phyloP scores from a whole-genome alignment of 1,140 invertebrate species.

The Orius laevigatus region DNA sequence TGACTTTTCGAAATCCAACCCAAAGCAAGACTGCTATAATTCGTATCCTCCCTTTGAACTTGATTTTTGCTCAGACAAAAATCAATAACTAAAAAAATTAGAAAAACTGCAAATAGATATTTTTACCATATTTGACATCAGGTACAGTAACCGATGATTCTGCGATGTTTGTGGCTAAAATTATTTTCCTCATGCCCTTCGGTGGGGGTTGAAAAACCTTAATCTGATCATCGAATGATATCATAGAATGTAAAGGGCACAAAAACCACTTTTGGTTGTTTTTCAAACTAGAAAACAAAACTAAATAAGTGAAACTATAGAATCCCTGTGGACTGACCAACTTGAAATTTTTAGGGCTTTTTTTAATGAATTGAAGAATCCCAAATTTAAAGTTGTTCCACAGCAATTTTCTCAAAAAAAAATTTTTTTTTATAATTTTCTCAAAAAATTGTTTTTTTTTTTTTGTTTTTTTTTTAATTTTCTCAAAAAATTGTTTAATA shows the following conservation, averaged over 20 bases:
- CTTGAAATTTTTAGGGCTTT: neutral
- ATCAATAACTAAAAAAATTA: constrained; percentile 63
- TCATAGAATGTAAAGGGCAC: constrained; percentile 44
- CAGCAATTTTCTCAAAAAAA: neutral
- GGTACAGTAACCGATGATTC: constrained; percentile 94
- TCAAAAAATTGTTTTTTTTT: constrained; percentile 1
- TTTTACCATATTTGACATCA: constrained; percentile 65
- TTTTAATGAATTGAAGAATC: neutral
- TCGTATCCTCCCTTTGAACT: constrained; percentile 51
- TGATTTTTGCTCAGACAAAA: constrained; percentile 83
- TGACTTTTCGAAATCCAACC: constrained; percentile 80
- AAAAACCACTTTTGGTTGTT: constrained; percentile 13
- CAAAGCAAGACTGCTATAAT: constrained; percentile 62
- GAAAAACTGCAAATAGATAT: neutral
- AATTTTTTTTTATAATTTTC: constrained; percentile 1
- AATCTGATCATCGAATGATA: constrained; percentile 50
- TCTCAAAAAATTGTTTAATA: neutral
- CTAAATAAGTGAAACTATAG: neutral
- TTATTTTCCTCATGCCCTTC: constrained; percentile 55
- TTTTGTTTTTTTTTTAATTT: neutral
- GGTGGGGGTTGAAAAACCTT: constrained; percentile 43
- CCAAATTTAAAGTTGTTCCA: neutral
- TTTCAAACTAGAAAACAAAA: constrained; percentile 3
- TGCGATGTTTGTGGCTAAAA: constrained; percentile 90
- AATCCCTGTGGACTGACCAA: neutral